Evolutionary conservation across 2,888 invertebrate species (phyloP).

Genomic region (Cremastobaeus sp.): DNA sequence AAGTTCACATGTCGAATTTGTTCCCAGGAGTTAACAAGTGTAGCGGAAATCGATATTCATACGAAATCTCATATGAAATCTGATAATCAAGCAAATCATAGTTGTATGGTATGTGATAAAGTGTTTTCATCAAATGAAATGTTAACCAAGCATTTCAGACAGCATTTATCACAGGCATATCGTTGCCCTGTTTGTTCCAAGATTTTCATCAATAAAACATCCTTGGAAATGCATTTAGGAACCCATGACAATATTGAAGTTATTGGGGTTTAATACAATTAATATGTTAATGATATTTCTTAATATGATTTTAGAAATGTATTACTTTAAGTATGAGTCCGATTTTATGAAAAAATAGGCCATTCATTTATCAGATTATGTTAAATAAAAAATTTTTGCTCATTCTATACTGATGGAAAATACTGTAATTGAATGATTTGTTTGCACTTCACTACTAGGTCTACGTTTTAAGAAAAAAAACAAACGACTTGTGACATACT

Average conservation of each 20-base stretch:
- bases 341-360: too few species aligned
- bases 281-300: too few species aligned
- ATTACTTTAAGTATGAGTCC: too few species aligned
- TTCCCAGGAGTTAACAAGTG: constrained; percentile 68
- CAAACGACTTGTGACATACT: too few species aligned
- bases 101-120: constrained; percentile 70
- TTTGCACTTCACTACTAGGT: too few species aligned
- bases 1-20: constrained; percentile 72
- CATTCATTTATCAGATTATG: too few species aligned
- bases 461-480: too few species aligned
- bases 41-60: constrained; percentile 70
- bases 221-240: constrained; percentile 69
- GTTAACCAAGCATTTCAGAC: constrained; percentile 67
- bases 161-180: constrained; percentile 67
- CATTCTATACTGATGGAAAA: too few species aligned
- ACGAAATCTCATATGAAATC: constrained; percentile 68
- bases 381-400: too few species aligned
- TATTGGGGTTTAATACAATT: not conserved
- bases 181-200: constrained; percentile 70
- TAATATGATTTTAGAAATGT: too few species aligned
- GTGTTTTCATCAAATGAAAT: constrained; percentile 59
- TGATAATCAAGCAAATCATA: constrained; percentile 48
- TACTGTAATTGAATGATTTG: too few species aligned
- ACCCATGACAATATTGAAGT: constrained; percentile 59
- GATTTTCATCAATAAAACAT: constrained; percentile 69